Percentiles rank a stretch among this genome's conserved stretches.
These are phyloP conservation scores for Ochotona curzoniae DNA, from an alignment of 2,113 vertebrate species.

Conservation along the genomic window DNA sequence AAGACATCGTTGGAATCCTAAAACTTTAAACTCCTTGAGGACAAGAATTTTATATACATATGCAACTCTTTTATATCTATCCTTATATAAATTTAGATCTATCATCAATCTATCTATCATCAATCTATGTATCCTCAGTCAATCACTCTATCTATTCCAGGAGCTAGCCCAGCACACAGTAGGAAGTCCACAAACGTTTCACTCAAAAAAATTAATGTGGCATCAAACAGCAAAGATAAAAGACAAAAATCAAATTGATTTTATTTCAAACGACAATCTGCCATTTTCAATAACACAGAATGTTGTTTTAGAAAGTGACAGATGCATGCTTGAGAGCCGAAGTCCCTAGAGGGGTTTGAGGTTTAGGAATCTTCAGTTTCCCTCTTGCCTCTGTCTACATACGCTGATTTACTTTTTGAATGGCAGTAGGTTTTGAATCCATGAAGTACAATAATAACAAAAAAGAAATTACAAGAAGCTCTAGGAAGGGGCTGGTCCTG, in stretches of 20 bases:
- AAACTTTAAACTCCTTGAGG: not conserved
- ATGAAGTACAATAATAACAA: not conserved
- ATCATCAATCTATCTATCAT: no score
- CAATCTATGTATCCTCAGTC: no score
- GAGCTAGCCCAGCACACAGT: not conserved
- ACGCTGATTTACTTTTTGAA: not conserved
- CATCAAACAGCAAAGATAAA: not conserved
- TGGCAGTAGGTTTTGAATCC: not conserved
- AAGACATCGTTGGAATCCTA: not conserved
- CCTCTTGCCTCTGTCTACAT: not conserved
- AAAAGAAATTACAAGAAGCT: not conserved
- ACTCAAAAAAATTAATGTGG: not conserved
- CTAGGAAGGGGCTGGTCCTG: not conserved
- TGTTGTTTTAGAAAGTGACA: not conserved
- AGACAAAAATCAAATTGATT: not conserved
- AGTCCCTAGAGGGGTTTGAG: not conserved
- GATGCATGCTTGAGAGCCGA: not conserved
- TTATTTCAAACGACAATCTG: not conserved
- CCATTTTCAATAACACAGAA: conserved; percentile 10
- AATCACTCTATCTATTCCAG: not conserved
- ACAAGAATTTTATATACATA: not conserved
- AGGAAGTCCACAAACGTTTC: not conserved
- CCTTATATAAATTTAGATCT: no score
- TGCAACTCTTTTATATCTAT: no score
- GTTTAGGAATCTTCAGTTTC: not conserved